phyloP scores from a whole-genome alignment of 2,888 invertebrate genomes.

The Boloria euphrosyne region DNA sequence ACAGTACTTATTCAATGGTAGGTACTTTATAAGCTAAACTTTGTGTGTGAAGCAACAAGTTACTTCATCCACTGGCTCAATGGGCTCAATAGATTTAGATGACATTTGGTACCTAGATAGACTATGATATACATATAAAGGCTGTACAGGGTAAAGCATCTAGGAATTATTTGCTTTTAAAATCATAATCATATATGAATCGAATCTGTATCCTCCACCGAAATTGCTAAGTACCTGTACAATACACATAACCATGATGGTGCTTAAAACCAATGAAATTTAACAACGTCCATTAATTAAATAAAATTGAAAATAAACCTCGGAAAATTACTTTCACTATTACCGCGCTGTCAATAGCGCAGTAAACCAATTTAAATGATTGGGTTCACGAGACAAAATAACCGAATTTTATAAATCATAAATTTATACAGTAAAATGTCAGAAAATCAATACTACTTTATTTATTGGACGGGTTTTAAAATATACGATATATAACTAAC shows the following conservation, averaged over 20 bases:
- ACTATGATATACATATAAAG: too few species aligned
- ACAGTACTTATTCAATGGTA: too few species aligned
- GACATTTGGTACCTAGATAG: too few species aligned
- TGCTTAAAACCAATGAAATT: background rate
- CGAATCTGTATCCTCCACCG: too few species aligned
- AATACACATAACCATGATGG: background rate
- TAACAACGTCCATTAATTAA: background rate
- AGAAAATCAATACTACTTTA: background rate
- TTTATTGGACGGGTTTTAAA: background rate
- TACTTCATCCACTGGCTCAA: too few species aligned
- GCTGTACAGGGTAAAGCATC: too few species aligned
- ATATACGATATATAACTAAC: too few species aligned
- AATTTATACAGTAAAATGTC: background rate
- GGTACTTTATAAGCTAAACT: too few species aligned
- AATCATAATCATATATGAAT: too few species aligned
- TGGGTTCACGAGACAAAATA: conserved; percentile 49
- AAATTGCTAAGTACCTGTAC: background rate
- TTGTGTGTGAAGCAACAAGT: too few species aligned
- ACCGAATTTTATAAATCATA: conserved; percentile 22
- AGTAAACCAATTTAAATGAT: conserved; percentile 62
- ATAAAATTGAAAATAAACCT: conserved; percentile 20
- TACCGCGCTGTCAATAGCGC: conserved; percentile 30
- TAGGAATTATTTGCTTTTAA: too few species aligned
- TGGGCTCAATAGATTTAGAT: too few species aligned
- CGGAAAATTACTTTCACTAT: conserved; percentile 29